Percentiles rank a stretch among this genome's conserved stretches.
These are phyloP conservation scores for Plecturocebus donacophilus DNA, from an alignment of 2,113 vertebrate species.

Conservation along the genomic window DNA sequence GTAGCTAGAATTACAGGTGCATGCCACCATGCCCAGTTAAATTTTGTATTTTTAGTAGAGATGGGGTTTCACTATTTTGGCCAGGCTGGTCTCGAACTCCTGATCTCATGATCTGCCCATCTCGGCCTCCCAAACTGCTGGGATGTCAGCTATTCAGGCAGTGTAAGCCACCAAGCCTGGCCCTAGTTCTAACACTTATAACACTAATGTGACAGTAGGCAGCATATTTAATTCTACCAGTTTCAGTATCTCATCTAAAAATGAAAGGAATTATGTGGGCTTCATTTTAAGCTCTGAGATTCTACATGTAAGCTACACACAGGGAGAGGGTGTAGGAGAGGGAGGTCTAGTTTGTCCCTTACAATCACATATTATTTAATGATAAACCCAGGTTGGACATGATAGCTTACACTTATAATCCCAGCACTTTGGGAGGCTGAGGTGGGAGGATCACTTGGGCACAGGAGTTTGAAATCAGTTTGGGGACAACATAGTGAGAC, in stretches of 20 bases:
- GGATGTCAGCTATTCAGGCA: too few species aligned
- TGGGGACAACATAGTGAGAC: neutral
- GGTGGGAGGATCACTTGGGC: neutral
- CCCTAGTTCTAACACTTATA: neutral
- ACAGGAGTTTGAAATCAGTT: neutral
- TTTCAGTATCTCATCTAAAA: conserved; percentile 11
- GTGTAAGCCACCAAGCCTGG: neutral
- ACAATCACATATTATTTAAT: neutral
- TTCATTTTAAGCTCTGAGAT: conserved; percentile 1
- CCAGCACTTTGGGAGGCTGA: neutral
- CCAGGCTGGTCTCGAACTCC: too few species aligned
- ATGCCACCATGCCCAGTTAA: too few species aligned
- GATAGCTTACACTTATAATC: neutral
- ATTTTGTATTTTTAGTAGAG: too few species aligned
- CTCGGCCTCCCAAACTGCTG: too few species aligned
- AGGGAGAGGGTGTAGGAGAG: neutral
- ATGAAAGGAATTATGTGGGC: neutral
- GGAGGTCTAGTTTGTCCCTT: neutral
- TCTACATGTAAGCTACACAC: neutral
- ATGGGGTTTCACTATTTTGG: too few species aligned
- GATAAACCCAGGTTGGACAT: neutral
- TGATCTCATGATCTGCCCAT: too few species aligned
- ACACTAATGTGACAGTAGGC: neutral
- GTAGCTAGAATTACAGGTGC: too few species aligned
- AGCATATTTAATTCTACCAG: neutral